Evolutionary conservation across 2,888 invertebrate species (phyloP), one percentile per base, ranked within the genome.

Genomic region (Pyralis farinalis): DNA sequence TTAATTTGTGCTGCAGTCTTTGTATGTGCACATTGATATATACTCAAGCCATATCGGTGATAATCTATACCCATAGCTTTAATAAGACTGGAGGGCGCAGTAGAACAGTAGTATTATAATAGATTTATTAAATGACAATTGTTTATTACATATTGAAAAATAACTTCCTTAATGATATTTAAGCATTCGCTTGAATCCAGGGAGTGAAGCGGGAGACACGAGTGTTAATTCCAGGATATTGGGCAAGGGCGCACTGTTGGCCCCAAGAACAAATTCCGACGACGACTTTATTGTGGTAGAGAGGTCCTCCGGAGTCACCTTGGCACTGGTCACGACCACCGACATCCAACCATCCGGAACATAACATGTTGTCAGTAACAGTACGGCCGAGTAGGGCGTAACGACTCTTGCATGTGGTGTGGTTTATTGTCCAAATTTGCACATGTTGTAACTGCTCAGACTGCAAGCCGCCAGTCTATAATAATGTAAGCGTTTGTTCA

Each of bases 11-110:
- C 58, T 84, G 91, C 40, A 92, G 92, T 47, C 78, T 93, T 12
- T 87, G 90, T 22, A 82, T 91, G 12, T 91, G 92, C 43, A 93
- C 92, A 47, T 65, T 92, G 9, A 90, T 92, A 31, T 93, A 93
- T 63, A 90, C 93, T 63, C 84, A 93, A 44, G 93, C 93, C 44
- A 90, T 92, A 46, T 91, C 92, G 86, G 93, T 93, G 71, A 84
- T n/a, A n/a, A n/a, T n/a, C n/a, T n/a, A n/a, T n/a, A n/a, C n/a
- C n/a, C n/a, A n/a, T n/a, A n/a, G n/a, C n/a, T n/a, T n/a, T n/a
- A n/a, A n/a, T n/a, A n/a, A n/a, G n/a, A n/a, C n/a, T n/a, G n/a
- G n/a, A n/a, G n/a, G n/a, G n/a, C n/a, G n/a, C n/a, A n/a, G n/a
- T n/a, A n/a, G n/a, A n/a, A n/a, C n/a, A n/a, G n/a, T n/a, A n/a